Base-by-base conservation (phyloP, 2,888 invertebrate genomes). In the Beris morrisii region DNA sequence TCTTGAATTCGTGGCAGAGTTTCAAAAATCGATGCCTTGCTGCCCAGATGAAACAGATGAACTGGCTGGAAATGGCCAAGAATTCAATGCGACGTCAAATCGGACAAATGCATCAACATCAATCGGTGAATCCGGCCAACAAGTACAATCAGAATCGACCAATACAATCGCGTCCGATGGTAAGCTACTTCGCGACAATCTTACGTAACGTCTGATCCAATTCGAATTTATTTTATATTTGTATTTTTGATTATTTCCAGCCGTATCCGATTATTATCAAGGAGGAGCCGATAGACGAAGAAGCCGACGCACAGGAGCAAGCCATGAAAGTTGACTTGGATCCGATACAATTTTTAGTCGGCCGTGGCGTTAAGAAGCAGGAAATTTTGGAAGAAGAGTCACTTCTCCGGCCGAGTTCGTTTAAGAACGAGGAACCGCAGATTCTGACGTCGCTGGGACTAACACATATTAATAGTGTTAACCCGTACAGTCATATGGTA, bases 1-100 rank as follows among this genome's bases (percentile, higher is more conserved):
- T 78, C 70, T 71, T 81, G 70, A 81, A 81, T 71, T 81, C 81
- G 52, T 81, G 81, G 81, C 81, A 81, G 73, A 81, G 81, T 70
- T 81, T 81, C 72, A 81, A 81, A 66, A 81, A 81, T 74, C 80
- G 81, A 45, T 81, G 81, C 70, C 69, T 79, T 45, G 75, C 77
- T 61, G 76, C 81, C 12, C 81, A 81, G 68, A 69, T 71, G 43
- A 81, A 80, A 72, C 81, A 81, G 69, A 75, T 75, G 43, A 76
- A 75, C 66, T 81, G 79, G 79, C 70, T 79, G 69, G 79, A 80
- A 32, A 71, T 72, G 38, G 71, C 71, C 28, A 72, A 71, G 61
- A 75, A 73, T 64, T 73, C 59, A 46, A 46, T 59, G 32, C 59
- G 66, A 9, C 44, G 53, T 22, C 54, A 67, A 43, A 64, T 59